Evolutionary conservation across 2,113 vertebrate genomes (phyloP).

Genomic region (Gavialis gangeticus): DNA sequence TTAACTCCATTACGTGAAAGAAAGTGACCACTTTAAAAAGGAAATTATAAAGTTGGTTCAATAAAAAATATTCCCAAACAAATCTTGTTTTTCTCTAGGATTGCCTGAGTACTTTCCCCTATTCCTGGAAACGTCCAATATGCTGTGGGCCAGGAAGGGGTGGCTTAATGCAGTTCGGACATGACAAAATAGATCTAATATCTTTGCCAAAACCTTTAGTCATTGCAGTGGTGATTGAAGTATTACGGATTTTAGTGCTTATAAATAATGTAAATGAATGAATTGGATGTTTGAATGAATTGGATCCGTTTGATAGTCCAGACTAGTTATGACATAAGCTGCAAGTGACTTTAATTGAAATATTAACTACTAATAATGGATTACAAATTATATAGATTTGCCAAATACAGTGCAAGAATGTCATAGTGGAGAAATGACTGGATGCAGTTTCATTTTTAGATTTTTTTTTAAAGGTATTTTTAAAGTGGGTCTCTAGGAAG

Average conservation of each 20-base stretch:
- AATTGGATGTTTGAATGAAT: background rate
- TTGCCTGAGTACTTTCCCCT: background rate
- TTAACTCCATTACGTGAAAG: too few relatives aligned
- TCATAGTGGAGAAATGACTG: background rate
- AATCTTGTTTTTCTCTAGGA: too few relatives aligned
- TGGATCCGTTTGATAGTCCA: background rate
- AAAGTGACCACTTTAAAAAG: too few relatives aligned
- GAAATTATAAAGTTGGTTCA: too few relatives aligned
- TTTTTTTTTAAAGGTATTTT: background rate
- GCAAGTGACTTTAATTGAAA: constrained; percentile 5
- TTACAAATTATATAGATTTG: background rate
- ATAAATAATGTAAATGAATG: background rate
- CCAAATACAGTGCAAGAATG: background rate
- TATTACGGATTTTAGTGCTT: background rate
- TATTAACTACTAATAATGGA: background rate
- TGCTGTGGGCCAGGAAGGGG: background rate
- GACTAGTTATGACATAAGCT: background rate
- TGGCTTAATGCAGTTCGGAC: background rate
- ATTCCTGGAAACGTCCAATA: background rate
- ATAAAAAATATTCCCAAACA: too few relatives aligned
- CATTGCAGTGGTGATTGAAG: background rate
- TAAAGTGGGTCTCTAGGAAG: background rate
- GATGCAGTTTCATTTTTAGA: background rate
- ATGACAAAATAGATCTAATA: background rate
- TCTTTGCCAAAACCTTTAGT: constrained; percentile 9